Evolutionary conservation across 2,888 invertebrate species (phyloP).

Genomic region (Volucella bombylans): DNA sequence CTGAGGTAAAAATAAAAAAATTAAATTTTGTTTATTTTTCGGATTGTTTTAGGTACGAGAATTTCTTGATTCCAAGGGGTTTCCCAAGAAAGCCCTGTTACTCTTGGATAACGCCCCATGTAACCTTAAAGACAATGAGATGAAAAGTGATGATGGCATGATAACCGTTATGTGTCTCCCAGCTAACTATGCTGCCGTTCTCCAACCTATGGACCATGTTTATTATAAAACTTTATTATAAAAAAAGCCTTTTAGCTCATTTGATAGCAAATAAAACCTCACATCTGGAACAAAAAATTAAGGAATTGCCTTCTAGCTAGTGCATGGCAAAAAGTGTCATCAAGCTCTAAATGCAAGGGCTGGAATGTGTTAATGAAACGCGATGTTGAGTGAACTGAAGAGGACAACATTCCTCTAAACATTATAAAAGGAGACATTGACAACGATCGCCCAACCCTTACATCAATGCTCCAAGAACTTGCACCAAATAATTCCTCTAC

Average conservation of each 20-base stretch:
- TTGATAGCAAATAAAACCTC: no score
- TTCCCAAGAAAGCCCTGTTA: no score
- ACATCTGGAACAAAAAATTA: slow-evolving; percentile 5
- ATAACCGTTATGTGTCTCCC: no score
- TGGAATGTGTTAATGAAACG: slow-evolving; percentile 34
- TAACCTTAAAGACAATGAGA: no score
- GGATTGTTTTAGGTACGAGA: background rate
- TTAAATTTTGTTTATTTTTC: background rate
- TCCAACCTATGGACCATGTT: no score
- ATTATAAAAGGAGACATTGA: slow-evolving; percentile 29
- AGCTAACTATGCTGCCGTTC: no score
- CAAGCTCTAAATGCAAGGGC: slow-evolving; percentile 36
- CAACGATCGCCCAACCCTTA: slow-evolving; percentile 25
- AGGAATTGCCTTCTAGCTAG: slow-evolving; percentile 22
- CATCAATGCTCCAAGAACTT: slow-evolving; percentile 40
- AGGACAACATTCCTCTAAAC: slow-evolving; percentile 35
- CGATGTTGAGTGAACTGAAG: slow-evolving; percentile 17
- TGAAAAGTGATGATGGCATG: no score
- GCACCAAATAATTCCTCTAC: background rate
- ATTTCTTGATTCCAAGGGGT: no score
- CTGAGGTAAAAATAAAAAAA: slow-evolving; percentile 28
- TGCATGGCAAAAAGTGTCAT: slow-evolving; percentile 29
- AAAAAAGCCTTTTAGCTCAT: no score
- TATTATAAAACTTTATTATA: no score
- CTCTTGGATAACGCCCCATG: no score